phyloP scores from a whole-genome alignment of 1,140 invertebrate genomes.

The Drosophila teissieri region DNA sequence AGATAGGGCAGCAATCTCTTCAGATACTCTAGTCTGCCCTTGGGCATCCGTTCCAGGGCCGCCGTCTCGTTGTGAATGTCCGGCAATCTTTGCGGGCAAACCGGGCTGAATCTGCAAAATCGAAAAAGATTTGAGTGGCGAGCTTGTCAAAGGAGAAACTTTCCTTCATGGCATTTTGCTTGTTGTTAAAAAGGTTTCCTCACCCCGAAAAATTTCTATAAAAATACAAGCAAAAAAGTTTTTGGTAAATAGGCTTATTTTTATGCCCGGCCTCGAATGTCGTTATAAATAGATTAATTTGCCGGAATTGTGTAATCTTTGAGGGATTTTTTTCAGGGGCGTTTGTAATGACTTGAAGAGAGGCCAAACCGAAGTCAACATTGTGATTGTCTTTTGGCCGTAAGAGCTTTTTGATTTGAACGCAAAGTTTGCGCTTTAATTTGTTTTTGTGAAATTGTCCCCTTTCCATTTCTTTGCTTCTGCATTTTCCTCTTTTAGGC shows the following conservation, averaged over 20 bases:
- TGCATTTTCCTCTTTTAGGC: conserved; percentile 11
- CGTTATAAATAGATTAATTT: conserved; percentile 83
- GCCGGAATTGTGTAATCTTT: conserved; percentile 74
- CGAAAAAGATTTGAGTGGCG: conserved; percentile 47
- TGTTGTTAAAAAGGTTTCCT: conserved; percentile 45
- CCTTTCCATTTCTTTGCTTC: not conserved
- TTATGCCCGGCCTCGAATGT: conserved; percentile 65
- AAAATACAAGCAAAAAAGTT: conserved; percentile 31
- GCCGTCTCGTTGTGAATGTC: conserved; percentile 92
- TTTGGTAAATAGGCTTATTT: conserved; percentile 65
- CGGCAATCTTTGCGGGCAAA: conserved; percentile 95
- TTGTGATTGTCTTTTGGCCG: conserved; percentile 69
- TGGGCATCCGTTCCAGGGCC: conserved; percentile 92
- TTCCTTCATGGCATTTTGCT: conserved; percentile 29
- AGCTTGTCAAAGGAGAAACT: conserved; percentile 46
- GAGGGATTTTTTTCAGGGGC: conserved; percentile 2
- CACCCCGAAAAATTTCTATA: not conserved
- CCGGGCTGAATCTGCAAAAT: conserved; percentile 89
- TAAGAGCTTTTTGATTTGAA: conserved; percentile 78
- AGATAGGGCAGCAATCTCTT: conserved; percentile 94
- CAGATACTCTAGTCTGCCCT: conserved; percentile 93
- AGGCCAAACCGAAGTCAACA: conserved; percentile 41
- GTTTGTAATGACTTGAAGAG: conserved; percentile 5
- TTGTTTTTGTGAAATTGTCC: conserved; percentile 41
- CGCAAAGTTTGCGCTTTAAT: conserved; percentile 67